These are phyloP conservation scores for Agelaius phoeniceus DNA, from an alignment of 2,113 vertebrate genomes.

Conservation along the genomic window DNA sequence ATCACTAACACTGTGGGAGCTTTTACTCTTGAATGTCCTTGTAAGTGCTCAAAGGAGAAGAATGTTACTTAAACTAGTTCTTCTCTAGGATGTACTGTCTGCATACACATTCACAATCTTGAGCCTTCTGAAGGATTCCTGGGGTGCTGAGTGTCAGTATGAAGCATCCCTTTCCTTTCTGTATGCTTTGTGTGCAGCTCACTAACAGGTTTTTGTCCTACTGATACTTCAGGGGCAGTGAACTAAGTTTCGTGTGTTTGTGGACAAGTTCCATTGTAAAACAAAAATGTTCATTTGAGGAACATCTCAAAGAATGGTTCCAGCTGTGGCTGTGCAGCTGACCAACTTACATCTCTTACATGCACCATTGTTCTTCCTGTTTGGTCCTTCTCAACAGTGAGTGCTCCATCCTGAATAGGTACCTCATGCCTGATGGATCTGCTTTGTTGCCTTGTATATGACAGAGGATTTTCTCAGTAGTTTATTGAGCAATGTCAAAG, in stretches of 20 bases:
- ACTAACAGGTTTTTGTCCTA: background rate
- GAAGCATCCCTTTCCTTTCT: background rate
- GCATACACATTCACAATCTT: background rate
- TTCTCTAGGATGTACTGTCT: background rate
- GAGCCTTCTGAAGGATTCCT: background rate
- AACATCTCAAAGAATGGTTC: background rate
- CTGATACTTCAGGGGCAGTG: background rate
- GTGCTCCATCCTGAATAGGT: background rate
- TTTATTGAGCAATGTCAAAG: background rate
- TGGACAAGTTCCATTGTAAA: background rate
- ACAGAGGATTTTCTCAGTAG: background rate
- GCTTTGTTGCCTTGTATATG: background rate
- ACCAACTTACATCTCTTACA: background rate
- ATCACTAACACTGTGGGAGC: background rate
- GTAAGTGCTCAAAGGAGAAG: background rate
- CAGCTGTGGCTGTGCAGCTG: background rate
- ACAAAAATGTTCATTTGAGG: background rate
- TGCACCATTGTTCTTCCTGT: background rate
- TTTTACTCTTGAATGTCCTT: background rate
- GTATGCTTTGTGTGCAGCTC: fast-evolving
- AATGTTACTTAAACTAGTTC: background rate
- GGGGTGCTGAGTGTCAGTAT: background rate
- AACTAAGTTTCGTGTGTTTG: background rate
- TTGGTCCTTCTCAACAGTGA: background rate
- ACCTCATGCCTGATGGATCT: background rate